Evolutionary conservation across 2,797 vertebrate genomes (phyloP).

Genomic region (Triplophysa bombifrons): DNA sequence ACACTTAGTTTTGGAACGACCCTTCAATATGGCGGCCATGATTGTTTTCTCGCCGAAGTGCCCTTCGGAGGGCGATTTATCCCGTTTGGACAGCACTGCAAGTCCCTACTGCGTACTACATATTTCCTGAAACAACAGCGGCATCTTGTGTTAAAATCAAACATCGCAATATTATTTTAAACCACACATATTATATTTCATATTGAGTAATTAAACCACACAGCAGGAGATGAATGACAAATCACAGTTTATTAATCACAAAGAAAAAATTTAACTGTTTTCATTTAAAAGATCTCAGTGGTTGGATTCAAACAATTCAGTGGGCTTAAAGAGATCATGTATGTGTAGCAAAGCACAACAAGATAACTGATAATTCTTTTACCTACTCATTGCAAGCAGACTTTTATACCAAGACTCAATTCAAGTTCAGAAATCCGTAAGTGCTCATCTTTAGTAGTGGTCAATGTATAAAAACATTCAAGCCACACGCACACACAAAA

Average conservation of each 20-base stretch:
- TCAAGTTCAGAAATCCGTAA: background rate
- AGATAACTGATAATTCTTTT: background rate
- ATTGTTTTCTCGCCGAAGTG: too few species aligned
- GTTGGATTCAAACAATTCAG: background rate
- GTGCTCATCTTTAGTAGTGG: background rate
- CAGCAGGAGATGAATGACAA: conserved; percentile 4
- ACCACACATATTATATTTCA: too few species aligned
- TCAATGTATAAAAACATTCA: conserved; percentile 19
- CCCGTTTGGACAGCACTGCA: too few species aligned
- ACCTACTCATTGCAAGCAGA: background rate
- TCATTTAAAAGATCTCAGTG: background rate
- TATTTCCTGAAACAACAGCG: too few species aligned
- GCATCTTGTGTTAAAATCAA: too few species aligned
- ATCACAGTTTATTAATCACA: conserved; percentile 35
- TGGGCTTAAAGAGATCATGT: conserved; percentile 8
- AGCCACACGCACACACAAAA: background rate
- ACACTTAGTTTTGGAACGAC: too few species aligned
- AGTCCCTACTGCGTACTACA: too few species aligned
- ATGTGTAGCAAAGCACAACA: conserved; percentile 5
- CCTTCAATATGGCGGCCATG: too few species aligned
- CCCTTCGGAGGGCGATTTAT: too few species aligned
- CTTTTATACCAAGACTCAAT: background rate
- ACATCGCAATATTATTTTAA: too few species aligned
- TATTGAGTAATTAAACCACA: conserved; percentile 10
- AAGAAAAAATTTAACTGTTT: conserved; percentile 2